Percentiles rank a stretch among this genome's conserved stretches.
phyloP scores from a whole-genome alignment of 2,888 invertebrate genomes.

The Mechanitis mazaeus region DNA sequence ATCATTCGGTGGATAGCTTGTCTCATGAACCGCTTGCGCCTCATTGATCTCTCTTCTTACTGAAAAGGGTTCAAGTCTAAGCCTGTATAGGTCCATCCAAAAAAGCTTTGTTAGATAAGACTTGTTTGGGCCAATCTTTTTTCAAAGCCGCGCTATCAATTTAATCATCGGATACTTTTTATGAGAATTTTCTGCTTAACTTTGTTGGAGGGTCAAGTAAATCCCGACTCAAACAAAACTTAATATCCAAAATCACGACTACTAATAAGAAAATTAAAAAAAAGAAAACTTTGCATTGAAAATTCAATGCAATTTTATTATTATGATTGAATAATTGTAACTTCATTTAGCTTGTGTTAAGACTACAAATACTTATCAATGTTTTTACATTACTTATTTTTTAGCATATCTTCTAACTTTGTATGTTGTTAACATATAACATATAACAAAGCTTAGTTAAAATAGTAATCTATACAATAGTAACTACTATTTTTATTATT shows the following conservation, averaged over 20 bases:
- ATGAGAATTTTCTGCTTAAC: conserved; percentile 34
- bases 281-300: too few species aligned
- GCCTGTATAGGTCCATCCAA: conserved; percentile 48
- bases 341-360: too few species aligned
- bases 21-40: conserved; percentile 29
- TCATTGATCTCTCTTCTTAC: conserved; percentile 54
- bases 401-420: too few species aligned
- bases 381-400: too few species aligned
- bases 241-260: conserved; percentile 6
- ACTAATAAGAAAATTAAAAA: background rate
- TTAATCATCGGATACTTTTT: conserved; percentile 55
- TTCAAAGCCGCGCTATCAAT: conserved; percentile 57
- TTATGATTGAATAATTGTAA: too few species aligned
- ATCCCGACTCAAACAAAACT: conserved; percentile 7
- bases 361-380: too few species aligned
- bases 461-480: too few species aligned
- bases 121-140: conserved; percentile 55
- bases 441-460: too few species aligned
- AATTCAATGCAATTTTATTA: too few species aligned
- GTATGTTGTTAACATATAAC: too few species aligned
- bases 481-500: background rate
- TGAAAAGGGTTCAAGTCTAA: conserved; percentile 61
- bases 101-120: conserved; percentile 59
- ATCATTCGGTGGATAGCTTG: conserved; percentile 9
- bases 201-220: conserved; percentile 16